Conservation (phyloP, 2,888 invertebrate genomes). For the Aspidiotus destructor region DNA sequence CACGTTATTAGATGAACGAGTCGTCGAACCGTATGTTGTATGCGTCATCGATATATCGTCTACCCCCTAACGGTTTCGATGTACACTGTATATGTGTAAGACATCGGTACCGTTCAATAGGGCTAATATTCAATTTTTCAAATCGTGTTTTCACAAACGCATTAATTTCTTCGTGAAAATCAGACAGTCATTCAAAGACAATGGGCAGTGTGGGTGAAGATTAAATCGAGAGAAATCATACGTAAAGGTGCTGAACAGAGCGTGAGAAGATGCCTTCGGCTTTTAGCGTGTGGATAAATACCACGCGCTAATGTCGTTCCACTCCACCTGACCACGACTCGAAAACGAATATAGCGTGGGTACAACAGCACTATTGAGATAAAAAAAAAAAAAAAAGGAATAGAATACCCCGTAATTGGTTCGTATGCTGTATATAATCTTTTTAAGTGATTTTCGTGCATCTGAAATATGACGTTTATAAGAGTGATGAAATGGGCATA, state of each 20-base stretch:
- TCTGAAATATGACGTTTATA: not conserved
- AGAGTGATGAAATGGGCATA: constrained; percentile 1
- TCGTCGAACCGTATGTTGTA: too few species aligned
- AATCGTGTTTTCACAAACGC: too few species aligned
- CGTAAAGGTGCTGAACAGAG: constrained; percentile 24
- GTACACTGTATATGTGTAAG: too few species aligned
- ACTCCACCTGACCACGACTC: constrained; percentile 22
- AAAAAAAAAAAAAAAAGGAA: constrained; percentile 4
- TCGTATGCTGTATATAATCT: constrained; percentile 2
- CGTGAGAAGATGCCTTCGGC: constrained; percentile 32
- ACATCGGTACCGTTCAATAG: too few species aligned
- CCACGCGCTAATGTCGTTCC: constrained; percentile 21
- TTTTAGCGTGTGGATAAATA: constrained; percentile 27
- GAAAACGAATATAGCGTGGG: not conserved
- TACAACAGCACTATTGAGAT: not conserved
- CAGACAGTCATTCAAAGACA: constrained; percentile 3
- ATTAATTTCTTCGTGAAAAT: not conserved
- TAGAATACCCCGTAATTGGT: not conserved
- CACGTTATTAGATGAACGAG: too few species aligned
- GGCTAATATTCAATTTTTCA: too few species aligned
- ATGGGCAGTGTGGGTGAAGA: constrained; percentile 6
- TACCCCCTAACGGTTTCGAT: too few species aligned
- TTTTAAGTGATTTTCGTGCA: constrained; percentile 2
- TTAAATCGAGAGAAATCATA: not conserved
- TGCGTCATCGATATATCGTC: too few species aligned